Evolutionary conservation across 2,797 vertebrate species (phyloP).

Genomic region (Picus viridis): DNA sequence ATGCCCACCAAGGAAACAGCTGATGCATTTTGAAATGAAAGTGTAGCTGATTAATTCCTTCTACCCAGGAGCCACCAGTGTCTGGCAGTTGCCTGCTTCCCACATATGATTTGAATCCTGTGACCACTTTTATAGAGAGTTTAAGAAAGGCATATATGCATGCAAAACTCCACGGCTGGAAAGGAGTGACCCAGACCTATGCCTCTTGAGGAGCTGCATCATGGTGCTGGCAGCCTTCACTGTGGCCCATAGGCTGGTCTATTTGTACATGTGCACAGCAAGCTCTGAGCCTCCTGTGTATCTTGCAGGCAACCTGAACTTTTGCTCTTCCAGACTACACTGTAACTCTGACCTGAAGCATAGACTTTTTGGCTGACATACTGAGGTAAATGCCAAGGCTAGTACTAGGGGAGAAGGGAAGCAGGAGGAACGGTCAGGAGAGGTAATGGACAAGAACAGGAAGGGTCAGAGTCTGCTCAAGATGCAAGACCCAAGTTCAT

Average conservation of each 20-base stretch:
- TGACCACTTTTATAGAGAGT: not conserved
- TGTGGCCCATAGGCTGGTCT: not conserved
- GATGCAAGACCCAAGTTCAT: conserved; percentile 26
- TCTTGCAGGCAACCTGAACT: conserved; percentile 1
- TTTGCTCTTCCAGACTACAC: not conserved
- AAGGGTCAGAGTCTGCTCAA: conserved; percentile 39
- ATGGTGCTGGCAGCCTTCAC: not conserved
- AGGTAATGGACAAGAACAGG: conserved; percentile 14
- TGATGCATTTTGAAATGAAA: not conserved
- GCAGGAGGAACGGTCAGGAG: not conserved
- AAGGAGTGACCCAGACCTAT: not conserved
- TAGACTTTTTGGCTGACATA: conserved; percentile 3
- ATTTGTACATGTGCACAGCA: fast-evolving
- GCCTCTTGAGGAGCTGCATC: not conserved
- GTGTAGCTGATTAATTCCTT: not conserved
- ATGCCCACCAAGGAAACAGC: not conserved
- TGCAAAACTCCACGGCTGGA: not conserved
- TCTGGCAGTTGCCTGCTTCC: not conserved
- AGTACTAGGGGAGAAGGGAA: conserved; percentile 28
- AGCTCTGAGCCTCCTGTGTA: fast-evolving
- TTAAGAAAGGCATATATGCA: not conserved
- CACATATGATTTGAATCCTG: not conserved
- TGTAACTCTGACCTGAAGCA: conserved; percentile 23
- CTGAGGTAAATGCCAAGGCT: conserved; percentile 33
- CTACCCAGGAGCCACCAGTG: not conserved